These are phyloP conservation scores for Platygyra sinensis DNA, from an alignment of 64 coral and sea anemone species.

Conservation along the genomic window DNA sequence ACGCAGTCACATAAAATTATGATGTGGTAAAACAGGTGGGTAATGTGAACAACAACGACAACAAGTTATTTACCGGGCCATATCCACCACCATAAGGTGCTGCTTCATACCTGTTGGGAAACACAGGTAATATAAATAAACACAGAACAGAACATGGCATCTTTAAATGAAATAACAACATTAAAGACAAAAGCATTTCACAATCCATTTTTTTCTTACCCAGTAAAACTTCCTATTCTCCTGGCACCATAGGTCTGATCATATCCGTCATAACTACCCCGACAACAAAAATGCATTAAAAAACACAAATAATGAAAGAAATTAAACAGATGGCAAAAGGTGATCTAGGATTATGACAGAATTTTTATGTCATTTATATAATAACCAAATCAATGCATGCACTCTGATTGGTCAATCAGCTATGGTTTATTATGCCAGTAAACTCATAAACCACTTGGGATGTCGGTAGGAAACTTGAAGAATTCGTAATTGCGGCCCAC, in stretches of 20 bases:
- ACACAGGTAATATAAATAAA: neutral
- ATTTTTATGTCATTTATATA: too few relatives aligned
- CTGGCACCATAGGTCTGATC: constrained; percentile 41
- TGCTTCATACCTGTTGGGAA: constrained; percentile 27
- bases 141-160: neutral
- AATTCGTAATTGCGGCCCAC: too few relatives aligned
- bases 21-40: too few relatives aligned
- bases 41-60: neutral
- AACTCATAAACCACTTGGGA: too few relatives aligned
- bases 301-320: neutral
- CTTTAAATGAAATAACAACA: neutral
- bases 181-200: too few relatives aligned
- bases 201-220: neutral
- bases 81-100: constrained; percentile 43
- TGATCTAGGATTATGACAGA: neutral
- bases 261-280: constrained; percentile 28
- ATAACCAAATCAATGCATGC: too few relatives aligned
- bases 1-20: neutral
- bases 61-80: constrained; percentile 23
- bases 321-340: neutral
- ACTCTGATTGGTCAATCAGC: too few relatives aligned
- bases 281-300: neutral
- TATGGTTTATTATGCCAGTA: too few relatives aligned
- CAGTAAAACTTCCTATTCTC: constrained; percentile 43
- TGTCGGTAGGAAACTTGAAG: too few relatives aligned